phyloP scores from a whole-genome alignment of 2,113 vertebrate genomes.

The Hiodon tergisus region DNA sequence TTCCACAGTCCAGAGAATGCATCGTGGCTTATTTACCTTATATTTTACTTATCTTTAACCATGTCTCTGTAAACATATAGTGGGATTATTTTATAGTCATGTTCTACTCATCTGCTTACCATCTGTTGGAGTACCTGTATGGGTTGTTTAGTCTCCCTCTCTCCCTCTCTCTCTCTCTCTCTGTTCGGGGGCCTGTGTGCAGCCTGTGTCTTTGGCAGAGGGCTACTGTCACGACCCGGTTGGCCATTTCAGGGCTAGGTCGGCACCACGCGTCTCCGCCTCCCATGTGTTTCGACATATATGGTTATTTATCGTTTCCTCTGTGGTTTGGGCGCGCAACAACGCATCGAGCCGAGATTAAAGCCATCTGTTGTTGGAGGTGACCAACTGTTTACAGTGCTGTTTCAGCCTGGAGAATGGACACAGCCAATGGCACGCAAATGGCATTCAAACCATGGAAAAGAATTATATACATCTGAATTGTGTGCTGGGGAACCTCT shows the following conservation, averaged over 20 bases:
- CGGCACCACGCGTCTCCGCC: not conserved
- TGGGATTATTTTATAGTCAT: constrained; percentile 14
- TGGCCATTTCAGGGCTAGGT: not conserved
- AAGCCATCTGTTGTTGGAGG: constrained; percentile 15
- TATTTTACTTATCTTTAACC: not conserved
- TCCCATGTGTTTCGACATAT: not conserved
- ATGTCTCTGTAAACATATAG: constrained; percentile 20
- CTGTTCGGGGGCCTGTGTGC: not conserved
- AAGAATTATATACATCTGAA: too few species aligned
- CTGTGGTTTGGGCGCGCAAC: not conserved
- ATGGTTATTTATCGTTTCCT: not conserved
- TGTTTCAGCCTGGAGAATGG: not conserved
- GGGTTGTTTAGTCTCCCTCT: not conserved
- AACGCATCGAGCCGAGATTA: not conserved
- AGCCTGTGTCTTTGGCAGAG: not conserved
- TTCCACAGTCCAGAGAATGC: constrained; percentile 5
- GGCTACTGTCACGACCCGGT: not conserved
- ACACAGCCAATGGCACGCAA: not conserved
- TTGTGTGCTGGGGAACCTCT: too few species aligned
- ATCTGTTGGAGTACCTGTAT: constrained; percentile 19
- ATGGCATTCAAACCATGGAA: not conserved
- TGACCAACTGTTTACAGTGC: constrained; percentile 7
- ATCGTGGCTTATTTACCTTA: constrained; percentile 10
- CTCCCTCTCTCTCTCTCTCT: not conserved
- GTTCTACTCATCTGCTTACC: constrained; percentile 20